These are phyloP conservation scores for Poecile montanus DNA, from an alignment of 2,797 vertebrate genomes.

Conservation along the genomic window DNA sequence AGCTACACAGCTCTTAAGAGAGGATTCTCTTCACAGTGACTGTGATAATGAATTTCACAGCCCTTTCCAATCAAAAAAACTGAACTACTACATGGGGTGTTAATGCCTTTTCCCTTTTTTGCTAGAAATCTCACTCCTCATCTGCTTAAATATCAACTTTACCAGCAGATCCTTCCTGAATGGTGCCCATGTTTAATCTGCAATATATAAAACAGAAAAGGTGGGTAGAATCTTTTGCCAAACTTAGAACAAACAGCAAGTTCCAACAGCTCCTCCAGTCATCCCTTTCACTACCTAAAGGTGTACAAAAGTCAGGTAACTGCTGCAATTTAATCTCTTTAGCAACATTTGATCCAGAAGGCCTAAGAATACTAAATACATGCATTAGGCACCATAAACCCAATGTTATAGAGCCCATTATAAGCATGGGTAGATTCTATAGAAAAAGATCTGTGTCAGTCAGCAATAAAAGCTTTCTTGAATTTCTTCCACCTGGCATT, in stretches of 20 bases:
- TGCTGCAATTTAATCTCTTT: neutral
- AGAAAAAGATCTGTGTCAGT: neutral
- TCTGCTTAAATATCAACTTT: neutral
- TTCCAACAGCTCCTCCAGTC: neutral
- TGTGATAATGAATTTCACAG: neutral
- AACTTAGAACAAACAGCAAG: neutral
- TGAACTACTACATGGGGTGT: neutral
- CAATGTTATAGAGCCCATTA: neutral
- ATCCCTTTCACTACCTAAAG: neutral
- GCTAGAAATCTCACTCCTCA: neutral
- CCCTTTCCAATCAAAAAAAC: no score
- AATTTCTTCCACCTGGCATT: slow-evolving; percentile 8
- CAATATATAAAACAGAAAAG: neutral
- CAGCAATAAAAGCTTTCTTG: neutral
- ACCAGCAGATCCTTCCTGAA: neutral
- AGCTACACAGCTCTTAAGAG: neutral
- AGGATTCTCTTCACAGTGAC: neutral
- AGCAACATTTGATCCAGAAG: neutral
- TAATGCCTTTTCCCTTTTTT: neutral
- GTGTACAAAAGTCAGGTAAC: neutral
- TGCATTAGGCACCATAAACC: neutral
- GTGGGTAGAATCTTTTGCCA: neutral
- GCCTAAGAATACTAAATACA: neutral
- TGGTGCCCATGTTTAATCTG: neutral
- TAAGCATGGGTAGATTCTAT: neutral